phyloP scores from a whole-genome alignment of 2,113 vertebrate species.

The Antechinus flavipes region DNA sequence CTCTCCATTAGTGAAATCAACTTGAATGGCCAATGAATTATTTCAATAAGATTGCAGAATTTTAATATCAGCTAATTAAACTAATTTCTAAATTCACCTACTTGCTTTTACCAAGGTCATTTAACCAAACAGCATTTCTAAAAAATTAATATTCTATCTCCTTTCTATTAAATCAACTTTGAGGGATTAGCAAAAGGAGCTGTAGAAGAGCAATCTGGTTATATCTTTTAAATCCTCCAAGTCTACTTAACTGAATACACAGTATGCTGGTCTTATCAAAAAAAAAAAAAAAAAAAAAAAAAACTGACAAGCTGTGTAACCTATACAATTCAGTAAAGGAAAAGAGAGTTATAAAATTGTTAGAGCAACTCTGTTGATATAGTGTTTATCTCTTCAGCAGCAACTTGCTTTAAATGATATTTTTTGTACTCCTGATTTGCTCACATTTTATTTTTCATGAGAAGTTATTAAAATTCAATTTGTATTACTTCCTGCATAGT shows the following conservation, averaged over 20 bases:
- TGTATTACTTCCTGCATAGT: no score
- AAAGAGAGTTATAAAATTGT: conserved; percentile 43
- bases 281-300: conserved; percentile 61
- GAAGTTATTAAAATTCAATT: background rate
- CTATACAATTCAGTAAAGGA: conserved; percentile 58
- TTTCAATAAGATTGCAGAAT: conserved; percentile 68
- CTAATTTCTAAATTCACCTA: conserved; percentile 76
- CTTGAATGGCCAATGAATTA: conserved; percentile 76
- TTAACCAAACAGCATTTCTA: conserved; percentile 64
- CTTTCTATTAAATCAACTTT: conserved; percentile 74
- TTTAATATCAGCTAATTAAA: conserved; percentile 80
- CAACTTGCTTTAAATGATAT: conserved; percentile 6
- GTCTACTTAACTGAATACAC: conserved; percentile 75
- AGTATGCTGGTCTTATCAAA: conserved; percentile 62
- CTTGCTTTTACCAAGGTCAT: conserved; percentile 80
- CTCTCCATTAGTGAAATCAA: conserved; percentile 76
- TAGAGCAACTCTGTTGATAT: conserved; percentile 59
- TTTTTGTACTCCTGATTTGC: background rate
- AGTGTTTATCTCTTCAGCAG: conserved; percentile 41
- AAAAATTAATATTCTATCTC: conserved; percentile 76
- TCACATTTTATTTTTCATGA: background rate
- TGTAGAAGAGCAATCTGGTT: conserved; percentile 65
- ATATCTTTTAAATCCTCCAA: conserved; percentile 76
- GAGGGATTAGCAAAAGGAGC: conserved; percentile 62
- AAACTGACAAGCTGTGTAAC: conserved; percentile 62